phyloP scores from a whole-genome alignment of 2,113 vertebrate species.

The Passer montanus region DNA sequence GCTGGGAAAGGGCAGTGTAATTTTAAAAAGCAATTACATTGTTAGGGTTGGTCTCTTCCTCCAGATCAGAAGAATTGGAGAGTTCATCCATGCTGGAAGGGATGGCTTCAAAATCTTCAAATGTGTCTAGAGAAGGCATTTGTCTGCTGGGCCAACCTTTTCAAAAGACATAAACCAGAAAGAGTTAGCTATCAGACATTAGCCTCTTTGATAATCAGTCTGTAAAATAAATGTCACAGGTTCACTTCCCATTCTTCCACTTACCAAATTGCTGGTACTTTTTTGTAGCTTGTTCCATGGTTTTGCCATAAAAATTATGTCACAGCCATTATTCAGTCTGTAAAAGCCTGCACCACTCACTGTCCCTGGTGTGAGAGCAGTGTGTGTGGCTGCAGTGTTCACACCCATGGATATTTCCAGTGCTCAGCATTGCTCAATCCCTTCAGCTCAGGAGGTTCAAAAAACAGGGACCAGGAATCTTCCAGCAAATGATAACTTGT shows the following conservation, averaged over 20 bases:
- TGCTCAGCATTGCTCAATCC: not conserved
- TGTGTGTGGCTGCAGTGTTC: not conserved
- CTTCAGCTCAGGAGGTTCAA: not conserved
- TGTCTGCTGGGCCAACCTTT: constrained; percentile 84
- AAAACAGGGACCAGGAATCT: not conserved
- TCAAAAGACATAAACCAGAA: not conserved
- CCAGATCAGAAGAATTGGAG: constrained; percentile 87
- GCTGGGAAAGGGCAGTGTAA: not conserved
- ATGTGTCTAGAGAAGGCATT: constrained; percentile 81
- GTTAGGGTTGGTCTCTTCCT: constrained; percentile 83
- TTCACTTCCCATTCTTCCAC: not conserved
- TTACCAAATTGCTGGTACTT: not conserved
- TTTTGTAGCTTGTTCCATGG: not conserved
- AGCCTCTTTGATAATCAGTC: not conserved
- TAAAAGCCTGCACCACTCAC: not conserved
- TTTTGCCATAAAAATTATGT: not conserved
- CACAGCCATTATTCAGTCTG: not conserved
- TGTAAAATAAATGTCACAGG: not conserved
- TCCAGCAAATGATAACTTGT: not conserved
- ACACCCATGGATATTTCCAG: not conserved
- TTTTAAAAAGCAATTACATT: constrained; percentile 72
- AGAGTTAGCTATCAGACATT: not conserved
- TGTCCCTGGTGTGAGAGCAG: not conserved
- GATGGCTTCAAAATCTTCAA: constrained; percentile 88
- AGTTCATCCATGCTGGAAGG: constrained; percentile 88